Base-by-base conservation (phyloP, 2,113 vertebrate species). In the Leptodactylus fuscus region DNA sequence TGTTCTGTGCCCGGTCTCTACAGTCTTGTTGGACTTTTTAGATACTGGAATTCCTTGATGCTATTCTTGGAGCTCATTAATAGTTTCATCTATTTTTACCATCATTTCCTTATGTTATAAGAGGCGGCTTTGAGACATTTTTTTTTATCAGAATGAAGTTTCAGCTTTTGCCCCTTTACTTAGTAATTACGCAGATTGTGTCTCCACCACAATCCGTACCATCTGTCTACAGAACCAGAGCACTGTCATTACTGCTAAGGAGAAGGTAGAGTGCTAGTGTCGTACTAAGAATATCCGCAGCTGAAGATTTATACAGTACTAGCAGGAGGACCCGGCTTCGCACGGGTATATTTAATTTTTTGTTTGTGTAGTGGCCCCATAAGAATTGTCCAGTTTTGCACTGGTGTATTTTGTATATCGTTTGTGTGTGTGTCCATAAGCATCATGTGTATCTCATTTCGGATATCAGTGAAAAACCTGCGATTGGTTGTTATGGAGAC, bases 121-220 rank as follows among this genome's bases (percentile, higher is more conserved):
- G 20, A 71, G 67, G 36, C 6, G 38, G 36, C n/a, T 74, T 13
- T 27, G n/a, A 16, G 9, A 74, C n/a, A n/a, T 1, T 74, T 74
- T 74, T 70, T 49, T 71, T 38, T 22, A 48, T 73, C 49, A 55
- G 38, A 44, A 13, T 8, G n/a, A 74, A 27, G 69, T 41, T 73
- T 70, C n/a, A 60, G 34, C 18, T 44, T 75, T 62, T 34, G 36
- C 53, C 18, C 41, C 20, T n/a, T n/a, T 75, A 36, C 16, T 7
- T 20, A 29, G 82, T 85, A 65, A 77, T 77, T 77, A 85, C 67
- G 58, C 32, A 77, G 62, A 85, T 67, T 9, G 38, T 67, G 24
- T 24, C 82, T 48, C 73, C 41, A 24, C 74, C 58, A 85, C 55
- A 85, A 85, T 77, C 32, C 38, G 58, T 48, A 58, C 82, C 82